These are phyloP conservation scores for Pachypeltis micranthus DNA, from an alignment of 1,140 invertebrate species.

Conservation along the genomic window DNA sequence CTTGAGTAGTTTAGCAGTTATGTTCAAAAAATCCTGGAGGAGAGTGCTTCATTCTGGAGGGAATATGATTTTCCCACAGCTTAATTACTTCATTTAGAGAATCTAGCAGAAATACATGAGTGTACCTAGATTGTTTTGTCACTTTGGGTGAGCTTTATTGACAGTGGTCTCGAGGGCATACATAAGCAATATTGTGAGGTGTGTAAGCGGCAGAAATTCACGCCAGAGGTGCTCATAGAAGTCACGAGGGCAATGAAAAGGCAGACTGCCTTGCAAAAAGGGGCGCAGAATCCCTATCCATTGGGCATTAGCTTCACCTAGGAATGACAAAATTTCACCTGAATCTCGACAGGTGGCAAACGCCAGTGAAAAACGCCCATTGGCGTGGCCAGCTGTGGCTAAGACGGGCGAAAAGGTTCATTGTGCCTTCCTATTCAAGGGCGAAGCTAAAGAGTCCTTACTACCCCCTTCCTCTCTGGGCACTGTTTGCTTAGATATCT, in stretches of 20 bases:
- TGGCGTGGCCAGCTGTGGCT: no score
- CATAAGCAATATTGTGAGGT: background rate
- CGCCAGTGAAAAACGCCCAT: no score
- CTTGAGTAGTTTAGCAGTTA: background rate
- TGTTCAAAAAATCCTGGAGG: background rate
- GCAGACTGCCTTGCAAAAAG: no score
- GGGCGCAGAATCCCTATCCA: no score
- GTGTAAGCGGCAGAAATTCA: background rate
- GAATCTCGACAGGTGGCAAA: no score
- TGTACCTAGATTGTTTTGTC: background rate
- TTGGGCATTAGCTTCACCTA: no score
- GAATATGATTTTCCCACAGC: background rate
- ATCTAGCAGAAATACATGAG: background rate
- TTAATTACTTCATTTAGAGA: background rate
- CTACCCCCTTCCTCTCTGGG: no score
- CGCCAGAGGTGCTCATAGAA: background rate
- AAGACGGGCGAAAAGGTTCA: no score
- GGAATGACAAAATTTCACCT: no score
- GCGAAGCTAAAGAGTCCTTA: no score
- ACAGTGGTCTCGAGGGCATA: background rate
- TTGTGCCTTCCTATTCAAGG: no score
- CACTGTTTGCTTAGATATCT: no score
- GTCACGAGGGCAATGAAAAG: background rate
- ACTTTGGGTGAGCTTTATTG: background rate
- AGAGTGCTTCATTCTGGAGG: background rate